Percentiles rank a stretch among this genome's conserved stretches.
These are phyloP conservation scores for Hippasteria phrygiana DNA, from an alignment of 53 echinoderm and acorn worm species.

Conservation along the genomic window DNA sequence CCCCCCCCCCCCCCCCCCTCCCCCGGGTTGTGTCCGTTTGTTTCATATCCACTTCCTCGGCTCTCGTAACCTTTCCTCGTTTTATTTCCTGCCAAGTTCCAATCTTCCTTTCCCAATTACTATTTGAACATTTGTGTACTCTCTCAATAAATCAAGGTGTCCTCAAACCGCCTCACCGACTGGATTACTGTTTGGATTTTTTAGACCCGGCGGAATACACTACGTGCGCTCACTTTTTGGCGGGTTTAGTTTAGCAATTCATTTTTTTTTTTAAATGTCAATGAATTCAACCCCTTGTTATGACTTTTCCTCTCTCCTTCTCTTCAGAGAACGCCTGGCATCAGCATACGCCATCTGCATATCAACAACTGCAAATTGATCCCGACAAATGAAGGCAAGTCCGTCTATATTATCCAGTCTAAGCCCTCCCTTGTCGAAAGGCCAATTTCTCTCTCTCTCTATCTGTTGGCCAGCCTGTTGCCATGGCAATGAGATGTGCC, in stretches of 20 bases:
- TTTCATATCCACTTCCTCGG: background rate
- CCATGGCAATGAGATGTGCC: conserved; percentile 11
- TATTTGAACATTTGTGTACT: background rate
- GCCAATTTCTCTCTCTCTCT: background rate
- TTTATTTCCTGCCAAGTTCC: background rate
- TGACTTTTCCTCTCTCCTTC: background rate
- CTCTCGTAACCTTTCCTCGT: background rate
- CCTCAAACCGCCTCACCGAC: background rate
- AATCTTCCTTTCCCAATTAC: background rate
- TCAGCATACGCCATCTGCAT: background rate
- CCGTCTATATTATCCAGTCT: conserved; percentile 19
- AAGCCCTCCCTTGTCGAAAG: background rate
- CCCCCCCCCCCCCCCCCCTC: no score
- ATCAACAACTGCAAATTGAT: conserved; percentile 38
- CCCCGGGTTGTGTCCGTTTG: background rate
- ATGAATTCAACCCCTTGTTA: conserved; percentile 33
- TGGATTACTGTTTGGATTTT: no score
- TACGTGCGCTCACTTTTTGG: background rate
- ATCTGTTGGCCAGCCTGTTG: background rate
- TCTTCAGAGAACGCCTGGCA: background rate
- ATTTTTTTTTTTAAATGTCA: conserved; percentile 17
- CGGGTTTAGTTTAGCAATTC: background rate
- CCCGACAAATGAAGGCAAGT: conserved; percentile 45
- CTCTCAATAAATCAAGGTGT: background rate
- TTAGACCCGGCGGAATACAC: no score